Conservation (phyloP, 2,888 invertebrate genomes). For the Xanthorhoe designata region DNA sequence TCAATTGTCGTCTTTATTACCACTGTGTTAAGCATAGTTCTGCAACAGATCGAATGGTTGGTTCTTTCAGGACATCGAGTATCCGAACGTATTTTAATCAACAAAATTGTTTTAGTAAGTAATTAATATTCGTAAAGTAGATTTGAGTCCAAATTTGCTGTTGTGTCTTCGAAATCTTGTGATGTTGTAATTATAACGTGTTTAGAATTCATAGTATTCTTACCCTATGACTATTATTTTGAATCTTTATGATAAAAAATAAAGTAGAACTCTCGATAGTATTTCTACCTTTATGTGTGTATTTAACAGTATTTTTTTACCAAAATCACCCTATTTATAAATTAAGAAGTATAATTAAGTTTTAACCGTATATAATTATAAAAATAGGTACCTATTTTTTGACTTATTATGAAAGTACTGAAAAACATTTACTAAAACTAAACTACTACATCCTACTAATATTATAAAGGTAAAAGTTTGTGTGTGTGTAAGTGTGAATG, state of each 20-base stretch:
- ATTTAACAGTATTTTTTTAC: not conserved
- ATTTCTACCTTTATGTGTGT: not conserved
- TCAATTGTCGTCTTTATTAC: conserved; percentile 4
- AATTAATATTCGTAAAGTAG: conserved; percentile 67
- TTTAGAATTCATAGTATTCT: conserved; percentile 20
- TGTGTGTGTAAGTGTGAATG: too few species aligned
- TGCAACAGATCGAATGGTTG: conserved; percentile 82
- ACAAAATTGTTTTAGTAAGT: conserved; percentile 69
- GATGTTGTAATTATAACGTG: conserved; percentile 29
- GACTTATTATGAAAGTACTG: too few species aligned
- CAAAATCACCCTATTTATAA: too few species aligned
- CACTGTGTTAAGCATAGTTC: conserved; percentile 15
- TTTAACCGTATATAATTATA: too few species aligned
- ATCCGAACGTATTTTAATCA: conserved; percentile 82
- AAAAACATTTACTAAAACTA: too few species aligned
- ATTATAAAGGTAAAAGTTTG: too few species aligned
- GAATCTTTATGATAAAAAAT: not conserved
- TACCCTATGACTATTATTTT: not conserved
- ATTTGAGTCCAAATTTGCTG: conserved; percentile 42
- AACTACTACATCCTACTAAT: too few species aligned
- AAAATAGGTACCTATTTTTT: too few species aligned
- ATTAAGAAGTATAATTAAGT: too few species aligned
- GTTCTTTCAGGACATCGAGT: conserved; percentile 76
- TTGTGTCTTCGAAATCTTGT: conserved; percentile 36
- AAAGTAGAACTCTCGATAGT: not conserved